phyloP scores from a whole-genome alignment of 2,797 vertebrate species.

The Amniataba percoides region DNA sequence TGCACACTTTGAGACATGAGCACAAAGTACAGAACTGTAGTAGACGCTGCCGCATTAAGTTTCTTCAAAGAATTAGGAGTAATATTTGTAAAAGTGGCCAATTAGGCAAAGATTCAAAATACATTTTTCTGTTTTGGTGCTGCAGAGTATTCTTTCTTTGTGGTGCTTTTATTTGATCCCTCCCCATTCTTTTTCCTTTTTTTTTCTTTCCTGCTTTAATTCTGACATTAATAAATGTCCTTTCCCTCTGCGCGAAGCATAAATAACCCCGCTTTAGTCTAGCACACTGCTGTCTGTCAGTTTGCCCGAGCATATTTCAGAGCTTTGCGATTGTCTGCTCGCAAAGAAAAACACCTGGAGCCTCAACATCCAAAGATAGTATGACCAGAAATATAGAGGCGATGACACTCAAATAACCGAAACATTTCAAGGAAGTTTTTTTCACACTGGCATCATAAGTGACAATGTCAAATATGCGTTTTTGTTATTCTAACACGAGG shows the following conservation, averaged over 20 bases:
- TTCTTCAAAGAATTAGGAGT: slow-evolving; percentile 52
- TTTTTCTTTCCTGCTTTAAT: slow-evolving; percentile 36
- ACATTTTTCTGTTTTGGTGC: slow-evolving; percentile 22
- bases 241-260: slow-evolving; percentile 50
- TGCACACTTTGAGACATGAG: slow-evolving; percentile 48
- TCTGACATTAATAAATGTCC: slow-evolving; percentile 71
- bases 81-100: slow-evolving; percentile 57
- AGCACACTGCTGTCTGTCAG: slow-evolving; percentile 68
- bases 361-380: slow-evolving; percentile 51
- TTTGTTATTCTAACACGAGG: slow-evolving; percentile 63
- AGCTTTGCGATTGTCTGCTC: slow-evolving; percentile 63
- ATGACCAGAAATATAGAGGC: slow-evolving; percentile 43
- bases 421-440: slow-evolving; percentile 51
- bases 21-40: slow-evolving; percentile 32
- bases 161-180: slow-evolving; percentile 33
- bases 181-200: neutral
- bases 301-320: slow-evolving; percentile 68
- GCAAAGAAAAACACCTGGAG: slow-evolving; percentile 60
- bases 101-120: slow-evolving; percentile 38
- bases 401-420: slow-evolving; percentile 59
- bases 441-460: slow-evolving; percentile 58
- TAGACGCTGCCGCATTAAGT: slow-evolving; percentile 39
- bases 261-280: slow-evolving; percentile 64
- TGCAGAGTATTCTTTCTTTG: slow-evolving; percentile 32
- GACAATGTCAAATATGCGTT: slow-evolving; percentile 35